Base-by-base conservation (phyloP, 2,888 invertebrate genomes). In the Quadroppia sp. region DNA sequence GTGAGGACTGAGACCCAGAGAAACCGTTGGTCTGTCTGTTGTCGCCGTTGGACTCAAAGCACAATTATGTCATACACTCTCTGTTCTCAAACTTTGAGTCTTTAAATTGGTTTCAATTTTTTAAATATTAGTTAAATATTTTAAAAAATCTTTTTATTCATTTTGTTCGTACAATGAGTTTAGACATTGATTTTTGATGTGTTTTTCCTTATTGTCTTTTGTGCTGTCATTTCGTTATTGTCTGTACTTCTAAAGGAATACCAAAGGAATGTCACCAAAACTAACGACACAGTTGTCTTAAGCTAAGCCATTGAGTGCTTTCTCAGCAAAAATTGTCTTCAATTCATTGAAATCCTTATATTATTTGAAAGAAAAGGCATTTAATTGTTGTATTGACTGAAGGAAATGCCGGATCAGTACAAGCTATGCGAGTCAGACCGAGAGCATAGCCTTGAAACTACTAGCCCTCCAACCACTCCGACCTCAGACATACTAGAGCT, bases 401-500 rank as follows among this genome's bases (percentile, higher is more conserved):
- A 30, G 23, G 59, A 23, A 56, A 59, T 59, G 59, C 59, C 28
- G 30, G 59, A 59, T 32, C 30, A 59, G 30, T 59, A 59, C 59
- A 59, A 59, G 50, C 50, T 20, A 50, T 50, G 20, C 50, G 50
- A 50, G 50, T 50, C 50, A 50, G 50, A 20, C 50, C 50, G 20
- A 7, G 50, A 50, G 50, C 50, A 50, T n/a, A 50, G 50, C 59
- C 59, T 59, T 59, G 59, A 59, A 59, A 13, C 28, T 1, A 56
- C n/a, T 36, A 36, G 30, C 32, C 59, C 59, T 59, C 59, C 59
- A 59, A 59, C 59, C 59, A 59, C 59, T 59, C 50, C 50, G 50
- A 50, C 50, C 50, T 50, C 50, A 50, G 59, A 59, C 23, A 59
- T 59, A 56, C 23, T 28, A 28, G 59, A 59, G 32, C 23, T 59